phyloP scores from a whole-genome alignment of 2,888 invertebrate genomes.

The Gortyna flavago region DNA sequence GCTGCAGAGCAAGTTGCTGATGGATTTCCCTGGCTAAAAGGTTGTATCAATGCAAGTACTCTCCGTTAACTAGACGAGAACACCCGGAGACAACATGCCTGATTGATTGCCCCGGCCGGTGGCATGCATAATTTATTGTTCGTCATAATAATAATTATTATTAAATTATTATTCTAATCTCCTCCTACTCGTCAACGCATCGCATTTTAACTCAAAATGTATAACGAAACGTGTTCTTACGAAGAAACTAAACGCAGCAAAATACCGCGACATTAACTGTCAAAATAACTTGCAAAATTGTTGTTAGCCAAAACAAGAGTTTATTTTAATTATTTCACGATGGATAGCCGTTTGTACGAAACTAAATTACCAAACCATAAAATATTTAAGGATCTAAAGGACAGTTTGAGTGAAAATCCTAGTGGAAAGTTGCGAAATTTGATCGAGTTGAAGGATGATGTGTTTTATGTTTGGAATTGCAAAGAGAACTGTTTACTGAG shows the following conservation, averaged over 20 bases:
- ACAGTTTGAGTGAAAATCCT: slow-evolving; percentile 87
- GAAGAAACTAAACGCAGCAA: slow-evolving; percentile 62
- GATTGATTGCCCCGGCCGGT: no score
- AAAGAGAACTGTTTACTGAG: slow-evolving; percentile 91
- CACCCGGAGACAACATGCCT: no score
- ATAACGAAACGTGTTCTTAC: slow-evolving; percentile 10
- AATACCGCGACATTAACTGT: slow-evolving; percentile 67
- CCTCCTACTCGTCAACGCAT: background rate
- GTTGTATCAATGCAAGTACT: no score
- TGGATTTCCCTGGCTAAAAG: no score
- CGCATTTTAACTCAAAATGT: background rate
- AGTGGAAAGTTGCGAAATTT: slow-evolving; percentile 91
- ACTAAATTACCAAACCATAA: slow-evolving; percentile 90
- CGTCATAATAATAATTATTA: no score
- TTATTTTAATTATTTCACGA: slow-evolving; percentile 72
- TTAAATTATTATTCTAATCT: background rate
- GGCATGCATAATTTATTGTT: no score
- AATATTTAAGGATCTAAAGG: slow-evolving; percentile 90
- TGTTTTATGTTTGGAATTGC: slow-evolving; percentile 92
- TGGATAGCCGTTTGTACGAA: slow-evolving; percentile 91
- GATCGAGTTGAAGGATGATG: slow-evolving; percentile 91
- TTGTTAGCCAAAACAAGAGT: slow-evolving; percentile 71
- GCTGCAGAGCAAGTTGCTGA: no score
- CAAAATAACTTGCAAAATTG: slow-evolving; percentile 64
- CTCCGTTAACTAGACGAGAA: no score